Evolutionary conservation across 2,113 vertebrate genomes (phyloP).

Genomic region (Ramphastos sulfuratus): DNA sequence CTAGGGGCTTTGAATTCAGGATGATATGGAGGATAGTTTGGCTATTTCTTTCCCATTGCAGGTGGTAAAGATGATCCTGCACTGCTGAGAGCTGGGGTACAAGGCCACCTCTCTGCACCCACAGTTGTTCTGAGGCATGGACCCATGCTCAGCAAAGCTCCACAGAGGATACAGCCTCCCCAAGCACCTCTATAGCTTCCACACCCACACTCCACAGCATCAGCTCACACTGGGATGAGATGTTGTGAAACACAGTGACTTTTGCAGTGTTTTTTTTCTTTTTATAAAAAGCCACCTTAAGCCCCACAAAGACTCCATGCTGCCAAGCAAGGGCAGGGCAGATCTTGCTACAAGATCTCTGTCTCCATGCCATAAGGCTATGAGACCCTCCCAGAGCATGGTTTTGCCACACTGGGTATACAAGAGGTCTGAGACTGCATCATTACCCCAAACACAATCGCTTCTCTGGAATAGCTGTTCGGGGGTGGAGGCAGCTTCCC

Average conservation of each 20-base stretch:
- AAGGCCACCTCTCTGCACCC: not conserved
- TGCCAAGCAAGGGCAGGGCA: not conserved
- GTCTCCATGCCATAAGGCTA: not conserved
- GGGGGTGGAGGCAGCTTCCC: not conserved
- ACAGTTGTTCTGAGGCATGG: not conserved
- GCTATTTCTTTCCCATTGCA: not conserved
- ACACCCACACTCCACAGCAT: not conserved
- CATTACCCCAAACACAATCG: not conserved
- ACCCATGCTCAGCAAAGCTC: not conserved
- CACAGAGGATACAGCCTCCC: fast-evolving
- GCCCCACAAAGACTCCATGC: not conserved
- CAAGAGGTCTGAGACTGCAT: not conserved
- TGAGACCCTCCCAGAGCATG: not conserved
- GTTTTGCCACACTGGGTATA: not conserved
- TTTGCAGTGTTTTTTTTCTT: not conserved
- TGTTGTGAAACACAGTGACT: not conserved
- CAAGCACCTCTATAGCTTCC: not conserved
- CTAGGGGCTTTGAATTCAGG: not conserved
- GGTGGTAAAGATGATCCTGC: not conserved
- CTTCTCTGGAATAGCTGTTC: not conserved
- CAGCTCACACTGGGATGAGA: not conserved
- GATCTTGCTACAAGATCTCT: not conserved
- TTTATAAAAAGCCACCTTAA: not conserved
- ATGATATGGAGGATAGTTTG: not conserved
- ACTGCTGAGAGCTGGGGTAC: not conserved